phyloP scores from a whole-genome alignment of 2,888 invertebrate species.

The Sycophila texana region DNA sequence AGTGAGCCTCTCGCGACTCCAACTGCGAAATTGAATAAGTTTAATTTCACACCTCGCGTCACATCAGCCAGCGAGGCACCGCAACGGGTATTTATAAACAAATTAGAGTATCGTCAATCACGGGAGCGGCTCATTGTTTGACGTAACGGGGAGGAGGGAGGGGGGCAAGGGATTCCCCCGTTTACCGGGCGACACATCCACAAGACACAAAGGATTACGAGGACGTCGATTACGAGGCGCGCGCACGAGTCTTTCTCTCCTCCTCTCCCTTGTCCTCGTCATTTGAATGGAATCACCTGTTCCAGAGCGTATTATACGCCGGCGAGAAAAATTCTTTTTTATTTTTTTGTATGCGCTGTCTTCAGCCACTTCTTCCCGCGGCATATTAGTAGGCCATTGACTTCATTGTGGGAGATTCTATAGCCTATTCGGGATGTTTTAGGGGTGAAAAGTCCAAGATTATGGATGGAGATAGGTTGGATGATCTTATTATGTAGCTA shows the following conservation, averaged over 20 bases:
- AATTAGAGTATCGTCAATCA: constrained; percentile 73
- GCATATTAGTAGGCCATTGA: not conserved
- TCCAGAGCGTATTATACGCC: not conserved
- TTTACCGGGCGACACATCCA: constrained; percentile 12
- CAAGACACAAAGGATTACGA: constrained; percentile 49
- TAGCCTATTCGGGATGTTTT: constrained; percentile 24
- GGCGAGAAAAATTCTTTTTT: not conserved
- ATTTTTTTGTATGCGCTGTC: constrained; percentile 2
- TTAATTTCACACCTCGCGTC: constrained; percentile 55
- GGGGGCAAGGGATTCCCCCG: constrained; percentile 7
- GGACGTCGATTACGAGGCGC: constrained; percentile 46
- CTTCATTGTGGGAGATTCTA: constrained; percentile 23
- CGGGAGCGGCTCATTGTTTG: constrained; percentile 61
- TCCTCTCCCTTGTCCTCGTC: not conserved
- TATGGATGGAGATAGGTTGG: constrained; percentile 6
- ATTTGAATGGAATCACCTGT: constrained; percentile 53
- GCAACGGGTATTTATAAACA: constrained; percentile 69
- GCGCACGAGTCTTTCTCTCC: constrained; percentile 1
- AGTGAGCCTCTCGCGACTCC: constrained; percentile 33
- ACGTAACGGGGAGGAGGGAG: not conserved
- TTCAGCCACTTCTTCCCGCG: not conserved
- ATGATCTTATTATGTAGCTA: not conserved
- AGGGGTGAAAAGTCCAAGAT: constrained; percentile 20
- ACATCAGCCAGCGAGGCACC: constrained; percentile 37
- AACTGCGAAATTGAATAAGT: constrained; percentile 54